Evolutionary conservation across 2,888 invertebrate genomes (phyloP), one percentile per base, ranked within the genome.

Genomic region (Malthinus flaveolus): DNA sequence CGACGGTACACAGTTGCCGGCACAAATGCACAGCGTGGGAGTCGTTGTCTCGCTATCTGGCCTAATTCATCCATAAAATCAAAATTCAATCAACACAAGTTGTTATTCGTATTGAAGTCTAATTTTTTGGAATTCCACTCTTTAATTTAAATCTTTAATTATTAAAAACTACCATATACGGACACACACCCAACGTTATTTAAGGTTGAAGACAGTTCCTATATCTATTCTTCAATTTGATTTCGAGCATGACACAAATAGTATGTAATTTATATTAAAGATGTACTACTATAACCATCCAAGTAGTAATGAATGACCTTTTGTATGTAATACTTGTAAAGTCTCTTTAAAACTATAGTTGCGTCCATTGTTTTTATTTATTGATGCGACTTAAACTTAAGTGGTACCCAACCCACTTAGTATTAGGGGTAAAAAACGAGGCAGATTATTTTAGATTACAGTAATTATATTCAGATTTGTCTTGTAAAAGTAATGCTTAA

Each of bases 361-460:
- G 31, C 13, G 4, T 33, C 49, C 39, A 58, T 58, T 58, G 52
- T 58, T 52, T 53, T 52, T 58, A 58, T 45, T 58, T 58, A 53
- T 32, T 45, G 42, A 23, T 52, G 58, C 58, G 48, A 11, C 37
- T 52, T 48, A 45, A 48, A 11, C 37, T 52, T 48, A 45, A 48
- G 44, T 42, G 44, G 44, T 42, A 35, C 44, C 58, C 58, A 53
- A 45, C 53, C 58, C 53, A 58, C 48, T 48, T 44, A 15, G 9
- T n/a, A 42, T 42, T 42, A 42, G 15, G 39, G 23, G 23, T 23
- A 23, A 23, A 23, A 23, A 23, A 23, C 5, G 23, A 23, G 23
- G 5, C 23, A 23, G 3, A 23, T 23, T 23, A 23, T 23, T 23
- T 23, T 23, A 23, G 2, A 23, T 23, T 23, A 23, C 5, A 23